phyloP scores from a whole-genome alignment of 2,888 invertebrate species.

The Lithosia quadra region DNA sequence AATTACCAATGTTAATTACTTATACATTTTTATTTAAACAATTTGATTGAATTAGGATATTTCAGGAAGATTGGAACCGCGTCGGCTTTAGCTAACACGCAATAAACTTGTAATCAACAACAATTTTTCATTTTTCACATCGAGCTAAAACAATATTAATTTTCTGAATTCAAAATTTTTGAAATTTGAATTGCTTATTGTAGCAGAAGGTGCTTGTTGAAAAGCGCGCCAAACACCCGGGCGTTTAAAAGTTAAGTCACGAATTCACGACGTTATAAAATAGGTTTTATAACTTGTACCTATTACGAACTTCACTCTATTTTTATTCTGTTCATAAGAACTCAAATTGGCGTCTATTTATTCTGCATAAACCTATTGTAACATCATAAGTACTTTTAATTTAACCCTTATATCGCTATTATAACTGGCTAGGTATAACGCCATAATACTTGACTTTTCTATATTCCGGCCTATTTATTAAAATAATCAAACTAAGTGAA shows the following conservation, averaged over 20 bases:
- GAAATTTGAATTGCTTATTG: neutral
- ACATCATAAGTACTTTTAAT: too few species aligned
- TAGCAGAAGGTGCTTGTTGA: neutral
- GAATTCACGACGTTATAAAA: neutral
- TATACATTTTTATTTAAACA: neutral
- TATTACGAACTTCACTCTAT: neutral
- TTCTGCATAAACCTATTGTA: too few species aligned
- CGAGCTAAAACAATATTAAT: neutral
- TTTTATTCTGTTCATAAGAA: neutral
- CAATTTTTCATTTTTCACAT: too few species aligned
- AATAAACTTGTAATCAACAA: neutral
- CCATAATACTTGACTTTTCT: neutral
- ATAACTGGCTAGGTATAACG: too few species aligned
- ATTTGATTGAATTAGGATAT: neutral
- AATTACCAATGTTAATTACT: too few species aligned
- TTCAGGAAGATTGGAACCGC: neutral
- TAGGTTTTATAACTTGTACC: neutral
- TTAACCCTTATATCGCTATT: too few species aligned
- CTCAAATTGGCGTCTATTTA: too few species aligned
- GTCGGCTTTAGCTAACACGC: neutral
- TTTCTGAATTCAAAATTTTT: neutral
- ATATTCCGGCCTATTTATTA: too few species aligned
- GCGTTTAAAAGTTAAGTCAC: neutral
- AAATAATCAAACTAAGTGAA: too few species aligned
- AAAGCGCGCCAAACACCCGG: neutral